Conservation (phyloP, 2,888 invertebrate genomes). For the Lithosia quadra region DNA sequence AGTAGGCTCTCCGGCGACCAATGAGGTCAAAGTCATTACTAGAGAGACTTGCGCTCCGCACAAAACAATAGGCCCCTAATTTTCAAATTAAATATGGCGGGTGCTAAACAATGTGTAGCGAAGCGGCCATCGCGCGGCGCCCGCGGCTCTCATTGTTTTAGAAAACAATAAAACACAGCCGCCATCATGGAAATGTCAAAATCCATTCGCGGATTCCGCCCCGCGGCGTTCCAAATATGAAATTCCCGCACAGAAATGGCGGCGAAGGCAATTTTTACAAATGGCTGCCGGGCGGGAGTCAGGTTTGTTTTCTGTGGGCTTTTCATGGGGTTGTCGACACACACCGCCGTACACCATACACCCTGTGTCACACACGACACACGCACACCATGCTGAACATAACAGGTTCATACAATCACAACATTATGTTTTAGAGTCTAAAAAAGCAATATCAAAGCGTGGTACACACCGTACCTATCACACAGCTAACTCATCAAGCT, state of each 20-base stretch:
- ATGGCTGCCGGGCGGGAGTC: conserved; percentile 81
- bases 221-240: conserved; percentile 84
- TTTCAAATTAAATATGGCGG: conserved; percentile 80
- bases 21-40: conserved; percentile 55
- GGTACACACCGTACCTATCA: background rate
- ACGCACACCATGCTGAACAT: conserved; percentile 5
- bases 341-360: conserved; percentile 18
- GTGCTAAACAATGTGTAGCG: conserved; percentile 71
- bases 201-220: conserved; percentile 74
- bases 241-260: conserved; percentile 85
- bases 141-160: conserved; percentile 74
- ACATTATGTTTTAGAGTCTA: conserved; percentile 38
- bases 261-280: conserved; percentile 85
- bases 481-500: conserved; percentile 8
- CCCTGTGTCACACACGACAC: conserved; percentile 8
- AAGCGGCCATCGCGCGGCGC: conserved; percentile 73
- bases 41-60: conserved; percentile 43
- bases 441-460: conserved; percentile 16
- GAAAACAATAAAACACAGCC: conserved; percentile 79
- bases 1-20: conserved; percentile 41
- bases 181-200: conserved; percentile 79
- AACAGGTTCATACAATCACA: conserved; percentile 13
- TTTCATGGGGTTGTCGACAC: conserved; percentile 52
- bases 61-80: conserved; percentile 73
- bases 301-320: conserved; percentile 68